Conservation (phyloP, 2,888 invertebrate species). For the Amblyteles armatorius region DNA sequence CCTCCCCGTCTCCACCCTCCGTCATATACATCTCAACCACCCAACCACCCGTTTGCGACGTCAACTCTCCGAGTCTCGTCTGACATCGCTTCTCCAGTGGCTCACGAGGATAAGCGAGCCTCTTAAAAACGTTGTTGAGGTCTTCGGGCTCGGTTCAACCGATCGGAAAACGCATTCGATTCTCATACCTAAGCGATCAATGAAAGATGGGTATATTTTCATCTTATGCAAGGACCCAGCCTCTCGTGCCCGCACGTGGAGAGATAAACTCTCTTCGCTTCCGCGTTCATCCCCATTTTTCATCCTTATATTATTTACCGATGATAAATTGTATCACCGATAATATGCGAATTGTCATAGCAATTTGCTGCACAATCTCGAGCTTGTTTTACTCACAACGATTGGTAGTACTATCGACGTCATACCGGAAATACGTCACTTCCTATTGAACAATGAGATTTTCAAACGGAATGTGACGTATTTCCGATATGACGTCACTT, state of each 20-base stretch:
- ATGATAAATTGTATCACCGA: background rate
- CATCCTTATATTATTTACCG: background rate
- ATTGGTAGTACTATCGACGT: background rate
- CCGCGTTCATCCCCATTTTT: background rate
- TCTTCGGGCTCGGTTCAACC: slow-evolving; percentile 77
- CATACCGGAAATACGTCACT: too few species aligned
- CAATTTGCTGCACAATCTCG: background rate
- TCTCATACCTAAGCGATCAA: slow-evolving; percentile 74
- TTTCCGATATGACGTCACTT: too few species aligned
- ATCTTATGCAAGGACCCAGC: slow-evolving; percentile 1
- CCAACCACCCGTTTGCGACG: slow-evolving; percentile 28
- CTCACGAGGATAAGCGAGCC: slow-evolving; percentile 23
- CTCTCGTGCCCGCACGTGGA: background rate
- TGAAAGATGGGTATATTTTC: slow-evolving; percentile 70
- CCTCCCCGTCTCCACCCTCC: too few species aligned
- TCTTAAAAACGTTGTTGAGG: slow-evolving; percentile 76
- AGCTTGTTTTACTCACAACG: background rate
- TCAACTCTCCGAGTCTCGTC: slow-evolving; percentile 25
- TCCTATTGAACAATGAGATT: too few species aligned
- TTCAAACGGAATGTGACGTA: too few species aligned
- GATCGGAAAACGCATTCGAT: slow-evolving; percentile 80
- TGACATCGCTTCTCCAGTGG: slow-evolving; percentile 30
- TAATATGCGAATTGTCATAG: background rate
- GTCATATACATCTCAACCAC: slow-evolving; percentile 64
- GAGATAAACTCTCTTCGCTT: background rate